Percentiles rank a stretch among this genome's conserved stretches.
phyloP scores from a whole-genome alignment of 1,140 invertebrate species.

The Gryon sp. region DNA sequence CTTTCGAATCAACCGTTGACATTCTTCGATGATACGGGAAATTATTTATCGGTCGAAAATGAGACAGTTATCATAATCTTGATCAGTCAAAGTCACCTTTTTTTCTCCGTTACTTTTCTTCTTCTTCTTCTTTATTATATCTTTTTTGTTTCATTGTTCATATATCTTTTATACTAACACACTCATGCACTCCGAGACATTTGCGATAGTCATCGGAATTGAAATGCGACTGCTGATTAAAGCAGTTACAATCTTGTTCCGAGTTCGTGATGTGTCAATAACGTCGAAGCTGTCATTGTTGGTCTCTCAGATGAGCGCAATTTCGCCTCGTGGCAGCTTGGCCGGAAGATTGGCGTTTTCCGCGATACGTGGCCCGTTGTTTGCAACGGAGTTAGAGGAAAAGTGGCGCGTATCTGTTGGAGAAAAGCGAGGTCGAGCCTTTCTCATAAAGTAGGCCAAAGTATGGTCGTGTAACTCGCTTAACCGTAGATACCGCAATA shows the following conservation, averaged over 20 bases:
- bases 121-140: no score
- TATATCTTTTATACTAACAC: no score
- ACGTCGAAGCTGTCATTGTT: conserved; percentile 18
- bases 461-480: conserved; percentile 54
- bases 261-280: conserved; percentile 27
- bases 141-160: conserved; percentile 18
- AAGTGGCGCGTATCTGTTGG: conserved; percentile 72
- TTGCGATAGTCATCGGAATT: conserved; percentile 22
- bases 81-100: no score
- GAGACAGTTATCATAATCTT: no score
- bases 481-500: conserved; percentile 67
- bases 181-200: not conserved
- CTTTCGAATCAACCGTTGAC: no score
- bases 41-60: no score
- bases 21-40: no score
- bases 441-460: conserved; percentile 75
- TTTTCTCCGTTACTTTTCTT: no score
- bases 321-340: conserved; percentile 1
- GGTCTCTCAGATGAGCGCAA: conserved; percentile 8
- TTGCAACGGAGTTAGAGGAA: conserved; percentile 66
- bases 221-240: conserved; percentile 14
- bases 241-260: conserved; percentile 10
- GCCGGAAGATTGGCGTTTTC: conserved; percentile 57
- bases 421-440: conserved; percentile 76
- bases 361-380: conserved; percentile 47